Evolutionary conservation across 1,140 invertebrate species (phyloP).

Genomic region (Bathynomus jamesi): DNA sequence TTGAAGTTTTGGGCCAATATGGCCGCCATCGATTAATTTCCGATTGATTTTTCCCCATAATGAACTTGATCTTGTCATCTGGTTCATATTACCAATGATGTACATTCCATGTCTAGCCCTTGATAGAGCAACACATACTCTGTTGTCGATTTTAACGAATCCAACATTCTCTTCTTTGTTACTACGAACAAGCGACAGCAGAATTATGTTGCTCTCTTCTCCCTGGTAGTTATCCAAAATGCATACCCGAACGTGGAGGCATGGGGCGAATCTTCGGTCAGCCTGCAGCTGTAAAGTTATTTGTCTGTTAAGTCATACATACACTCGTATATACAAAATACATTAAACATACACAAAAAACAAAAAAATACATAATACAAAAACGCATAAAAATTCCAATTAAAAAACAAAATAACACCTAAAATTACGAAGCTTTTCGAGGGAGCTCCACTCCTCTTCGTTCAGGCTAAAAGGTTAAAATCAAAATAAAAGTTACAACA

Average conservation of each 20-base stretch:
- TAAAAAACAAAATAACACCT: too few species aligned
- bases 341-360: too few species aligned
- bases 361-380: background rate
- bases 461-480: too few species aligned
- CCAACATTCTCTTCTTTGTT: constrained; percentile 60
- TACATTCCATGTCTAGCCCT: constrained; percentile 64
- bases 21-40: constrained; percentile 22
- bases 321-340: too few species aligned
- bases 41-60: constrained; percentile 45
- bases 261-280: too few species aligned
- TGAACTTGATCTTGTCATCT: constrained; percentile 36
- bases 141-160: constrained; percentile 56
- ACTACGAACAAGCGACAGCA: constrained; percentile 72
- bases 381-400: too few species aligned
- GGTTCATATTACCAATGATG: constrained; percentile 55
- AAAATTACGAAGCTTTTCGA: too few species aligned
- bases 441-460: too few species aligned
- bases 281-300: constrained; percentile 15
- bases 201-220: constrained; percentile 73
- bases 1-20: constrained; percentile 40
- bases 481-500: too few species aligned
- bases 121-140: constrained; percentile 40
- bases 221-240: constrained; percentile 78
- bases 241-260: constrained; percentile 45
- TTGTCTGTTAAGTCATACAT: too few species aligned